Percentiles rank a stretch among this genome's conserved stretches.
Evolutionary conservation across 1,140 invertebrate species (phyloP).

Genomic region (Orius insidiosus): DNA sequence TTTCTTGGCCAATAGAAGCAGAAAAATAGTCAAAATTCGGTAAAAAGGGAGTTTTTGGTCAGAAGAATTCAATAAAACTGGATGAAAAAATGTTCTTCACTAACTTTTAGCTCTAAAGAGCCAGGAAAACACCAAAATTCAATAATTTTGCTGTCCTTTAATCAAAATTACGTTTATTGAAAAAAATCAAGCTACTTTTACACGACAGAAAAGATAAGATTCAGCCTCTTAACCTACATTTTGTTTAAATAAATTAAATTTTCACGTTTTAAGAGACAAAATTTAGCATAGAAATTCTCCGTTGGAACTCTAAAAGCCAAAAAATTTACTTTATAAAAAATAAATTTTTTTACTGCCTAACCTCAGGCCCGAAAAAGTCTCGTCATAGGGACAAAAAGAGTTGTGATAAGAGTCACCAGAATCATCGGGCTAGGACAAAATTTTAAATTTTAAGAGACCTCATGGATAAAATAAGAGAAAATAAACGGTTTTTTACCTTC

Average conservation of each 20-base stretch:
- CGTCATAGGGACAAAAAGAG: slow-evolving; percentile 12
- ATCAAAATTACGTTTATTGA: background rate
- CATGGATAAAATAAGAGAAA: too few species aligned
- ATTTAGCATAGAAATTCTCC: too few species aligned
- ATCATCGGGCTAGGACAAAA: slow-evolving; percentile 5
- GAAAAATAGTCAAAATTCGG: too few species aligned
- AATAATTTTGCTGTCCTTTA: background rate
- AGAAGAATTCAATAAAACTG: background rate
- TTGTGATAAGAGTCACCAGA: slow-evolving; percentile 9
- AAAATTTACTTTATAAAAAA: background rate
- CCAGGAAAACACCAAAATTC: too few species aligned
- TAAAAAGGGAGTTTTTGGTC: too few species aligned
- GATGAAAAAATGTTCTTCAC: too few species aligned
- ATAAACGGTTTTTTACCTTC: background rate
- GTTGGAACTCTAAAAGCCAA: too few species aligned
- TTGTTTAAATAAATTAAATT: background rate
- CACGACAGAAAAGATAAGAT: too few species aligned
- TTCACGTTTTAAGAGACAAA: background rate
- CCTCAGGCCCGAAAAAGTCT: slow-evolving; percentile 10
- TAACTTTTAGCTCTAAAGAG: too few species aligned
- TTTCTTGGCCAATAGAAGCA: too few species aligned
- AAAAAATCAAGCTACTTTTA: slow-evolving; percentile 4
- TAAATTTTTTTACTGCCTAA: slow-evolving; percentile 1
- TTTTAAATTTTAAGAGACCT: background rate
- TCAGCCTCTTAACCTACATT: background rate